These are phyloP conservation scores for Phenacoccus solenopsis DNA, from an alignment of 1,140 invertebrate genomes.

Conservation along the genomic window DNA sequence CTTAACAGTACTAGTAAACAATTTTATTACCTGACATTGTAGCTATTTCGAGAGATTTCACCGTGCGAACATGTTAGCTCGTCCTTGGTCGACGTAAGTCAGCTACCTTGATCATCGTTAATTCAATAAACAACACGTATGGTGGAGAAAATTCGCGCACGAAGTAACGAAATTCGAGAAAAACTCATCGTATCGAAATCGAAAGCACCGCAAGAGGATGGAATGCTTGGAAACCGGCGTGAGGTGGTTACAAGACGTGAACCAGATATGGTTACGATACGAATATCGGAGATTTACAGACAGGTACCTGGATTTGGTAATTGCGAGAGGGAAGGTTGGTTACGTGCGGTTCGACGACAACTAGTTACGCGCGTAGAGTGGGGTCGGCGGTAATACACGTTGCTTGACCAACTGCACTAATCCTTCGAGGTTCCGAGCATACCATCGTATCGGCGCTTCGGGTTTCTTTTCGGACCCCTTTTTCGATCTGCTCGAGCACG, in stretches of 20 bases:
- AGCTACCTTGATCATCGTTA: background rate
- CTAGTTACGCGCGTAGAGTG: too few relatives aligned
- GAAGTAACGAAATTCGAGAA: background rate
- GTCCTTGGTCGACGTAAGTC: background rate
- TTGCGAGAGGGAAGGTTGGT: background rate
- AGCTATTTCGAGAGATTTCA: background rate
- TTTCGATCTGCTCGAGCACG: too few relatives aligned
- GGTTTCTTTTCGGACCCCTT: too few relatives aligned
- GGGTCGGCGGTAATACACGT: too few relatives aligned
- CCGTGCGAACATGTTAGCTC: background rate
- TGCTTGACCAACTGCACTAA: too few relatives aligned
- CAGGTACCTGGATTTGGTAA: slow-evolving; percentile 3
- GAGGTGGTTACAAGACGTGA: background rate
- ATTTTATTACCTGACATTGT: too few relatives aligned
- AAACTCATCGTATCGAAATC: background rate
- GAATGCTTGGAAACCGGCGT: background rate
- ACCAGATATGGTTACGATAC: slow-evolving; percentile 12
- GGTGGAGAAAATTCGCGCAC: background rate
- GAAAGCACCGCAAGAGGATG: background rate
- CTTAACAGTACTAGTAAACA: too few relatives aligned
- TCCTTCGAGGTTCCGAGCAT: too few relatives aligned
- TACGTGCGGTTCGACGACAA: too few relatives aligned
- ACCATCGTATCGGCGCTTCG: too few relatives aligned
- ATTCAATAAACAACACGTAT: background rate
- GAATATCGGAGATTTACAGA: background rate